Evolutionary conservation across 2,888 invertebrate species (phyloP), one percentile per base, ranked within the genome.

Genomic region (Tenthredo livida): DNA sequence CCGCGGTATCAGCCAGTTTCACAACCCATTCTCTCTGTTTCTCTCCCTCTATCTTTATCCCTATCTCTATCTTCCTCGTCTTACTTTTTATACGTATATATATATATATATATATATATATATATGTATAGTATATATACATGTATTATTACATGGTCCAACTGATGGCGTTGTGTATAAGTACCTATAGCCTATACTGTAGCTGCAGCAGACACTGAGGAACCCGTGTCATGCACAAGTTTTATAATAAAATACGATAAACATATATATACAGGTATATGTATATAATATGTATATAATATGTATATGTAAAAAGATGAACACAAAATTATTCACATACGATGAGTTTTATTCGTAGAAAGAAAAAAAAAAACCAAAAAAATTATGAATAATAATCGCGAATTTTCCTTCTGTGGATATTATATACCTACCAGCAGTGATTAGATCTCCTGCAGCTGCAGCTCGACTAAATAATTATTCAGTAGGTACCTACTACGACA

Each of bases 1-100:
- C n/a, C 54, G 54, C 54, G 54, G 54, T 54, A 54, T 54, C 54
- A 54, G 54, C 67, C 67, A 67, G 17, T 67, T 25, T 67, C 67
- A 67, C 67, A 33, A 33, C 25, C 25, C 25, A 25, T 67, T 67
- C 25, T 29, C 17, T 17, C 25, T 67, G 33, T 67, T 0, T 65
- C 65, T 65, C 65, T 47, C 47, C 17, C 15, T 47, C 15, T 61
- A 1, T 61, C 61, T 65, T 12, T 33, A 33, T 33, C 33, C 4
- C 0, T 33, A 33, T 65, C 65, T 65, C 65, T 9, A 4, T 25
- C 25, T 29, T 15, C 17, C 47, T 17, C 54, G 54, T 54, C 54
- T 54, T 54, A n/a, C n/a, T 54, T 54, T 54, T 54, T 54, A 7
- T 50, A 50, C n/a, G 17, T 50, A 50, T 6, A 50, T 1, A 17